These are phyloP conservation scores for Trematomus bernacchii DNA, from an alignment of 2,797 vertebrate genomes.

Conservation along the genomic window DNA sequence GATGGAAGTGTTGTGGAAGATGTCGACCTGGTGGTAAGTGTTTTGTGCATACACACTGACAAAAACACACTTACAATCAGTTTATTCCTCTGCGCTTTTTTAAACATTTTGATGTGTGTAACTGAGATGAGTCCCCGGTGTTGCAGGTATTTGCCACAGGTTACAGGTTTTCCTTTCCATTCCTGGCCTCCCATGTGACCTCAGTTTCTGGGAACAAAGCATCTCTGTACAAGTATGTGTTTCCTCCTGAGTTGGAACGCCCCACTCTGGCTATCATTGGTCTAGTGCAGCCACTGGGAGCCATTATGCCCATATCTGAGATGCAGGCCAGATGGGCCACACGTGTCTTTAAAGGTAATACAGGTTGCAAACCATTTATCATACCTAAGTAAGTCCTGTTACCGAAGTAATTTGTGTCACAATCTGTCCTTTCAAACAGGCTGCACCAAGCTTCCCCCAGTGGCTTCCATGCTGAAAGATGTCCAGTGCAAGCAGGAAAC, in stretches of 20 bases:
- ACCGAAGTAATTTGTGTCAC: too few species aligned
- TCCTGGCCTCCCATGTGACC: slow-evolving; percentile 79
- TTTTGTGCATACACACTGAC: not conserved
- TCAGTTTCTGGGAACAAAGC: slow-evolving; percentile 78
- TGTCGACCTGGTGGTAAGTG: slow-evolving; percentile 82
- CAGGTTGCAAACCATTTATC: not conserved
- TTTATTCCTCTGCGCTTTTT: too few species aligned
- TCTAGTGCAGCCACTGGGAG: slow-evolving; percentile 85
- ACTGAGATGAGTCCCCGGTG: not conserved
- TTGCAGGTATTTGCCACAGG: slow-evolving; percentile 87
- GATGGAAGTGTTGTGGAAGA: slow-evolving; percentile 84
- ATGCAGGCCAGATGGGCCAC: slow-evolving; percentile 88
- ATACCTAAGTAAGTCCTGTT: too few species aligned
- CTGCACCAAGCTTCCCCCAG: slow-evolving; percentile 81
- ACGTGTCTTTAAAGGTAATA: slow-evolving; percentile 86
- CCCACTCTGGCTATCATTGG: slow-evolving; percentile 86
- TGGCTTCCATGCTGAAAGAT: slow-evolving; percentile 79
- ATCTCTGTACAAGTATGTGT: slow-evolving; percentile 85
- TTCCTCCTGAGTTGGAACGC: slow-evolving; percentile 80
- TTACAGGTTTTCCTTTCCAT: slow-evolving; percentile 86
- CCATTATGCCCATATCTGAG: slow-evolving; percentile 88
- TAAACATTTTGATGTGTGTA: too few species aligned
- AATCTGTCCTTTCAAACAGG: slow-evolving; percentile 59
- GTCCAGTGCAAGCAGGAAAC: slow-evolving; percentile 70
- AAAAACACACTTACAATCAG: not conserved